Percentiles rank a stretch among this genome's conserved stretches.
Evolutionary conservation across 1,140 invertebrate genomes (phyloP).

Genomic region (Microplitis demolitor): DNA sequence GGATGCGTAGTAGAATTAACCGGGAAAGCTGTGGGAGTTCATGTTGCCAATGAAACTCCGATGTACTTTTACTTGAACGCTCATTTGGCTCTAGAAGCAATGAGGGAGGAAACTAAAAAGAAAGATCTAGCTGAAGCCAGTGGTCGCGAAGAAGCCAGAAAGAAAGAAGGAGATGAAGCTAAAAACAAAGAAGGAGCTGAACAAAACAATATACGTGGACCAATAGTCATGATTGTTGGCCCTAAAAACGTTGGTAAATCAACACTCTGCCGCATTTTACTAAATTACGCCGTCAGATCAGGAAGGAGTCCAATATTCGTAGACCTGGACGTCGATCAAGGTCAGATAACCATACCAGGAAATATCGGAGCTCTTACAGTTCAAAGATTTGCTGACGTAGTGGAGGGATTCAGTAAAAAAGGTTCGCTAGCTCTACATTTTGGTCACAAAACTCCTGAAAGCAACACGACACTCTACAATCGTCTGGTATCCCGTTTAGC

Average conservation of each 20-base stretch:
- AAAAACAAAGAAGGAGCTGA: slow-evolving; percentile 77
- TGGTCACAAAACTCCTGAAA: slow-evolving; percentile 80
- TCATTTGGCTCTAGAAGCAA: slow-evolving; percentile 90
- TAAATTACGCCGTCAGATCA: slow-evolving; percentile 93
- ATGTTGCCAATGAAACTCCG: slow-evolving; percentile 94
- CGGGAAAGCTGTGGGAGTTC: slow-evolving; percentile 90
- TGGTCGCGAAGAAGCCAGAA: slow-evolving; percentile 49
- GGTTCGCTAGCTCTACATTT: slow-evolving; percentile 94
- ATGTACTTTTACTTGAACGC: slow-evolving; percentile 96
- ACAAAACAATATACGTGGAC: slow-evolving; percentile 69
- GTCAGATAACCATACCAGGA: slow-evolving; percentile 89
- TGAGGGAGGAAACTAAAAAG: slow-evolving; percentile 79
- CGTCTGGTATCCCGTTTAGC: slow-evolving; percentile 84
- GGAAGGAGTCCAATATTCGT: slow-evolving; percentile 87
- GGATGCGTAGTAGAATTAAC: slow-evolving; percentile 68
- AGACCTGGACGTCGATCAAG: slow-evolving; percentile 96
- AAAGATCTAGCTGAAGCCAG: slow-evolving; percentile 56
- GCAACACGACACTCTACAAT: slow-evolving; percentile 87
- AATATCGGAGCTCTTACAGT: slow-evolving; percentile 89
- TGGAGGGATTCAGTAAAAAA: slow-evolving; percentile 91
- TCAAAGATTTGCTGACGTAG: slow-evolving; percentile 87
- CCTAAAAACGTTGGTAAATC: slow-evolving; percentile 97
- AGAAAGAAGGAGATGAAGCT: too few relatives aligned
- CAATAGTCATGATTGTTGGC: slow-evolving; percentile 90
- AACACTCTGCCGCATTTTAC: slow-evolving; percentile 84